Base-by-base conservation (phyloP, 1,140 invertebrate species). In the Antheraea mylitta region DNA sequence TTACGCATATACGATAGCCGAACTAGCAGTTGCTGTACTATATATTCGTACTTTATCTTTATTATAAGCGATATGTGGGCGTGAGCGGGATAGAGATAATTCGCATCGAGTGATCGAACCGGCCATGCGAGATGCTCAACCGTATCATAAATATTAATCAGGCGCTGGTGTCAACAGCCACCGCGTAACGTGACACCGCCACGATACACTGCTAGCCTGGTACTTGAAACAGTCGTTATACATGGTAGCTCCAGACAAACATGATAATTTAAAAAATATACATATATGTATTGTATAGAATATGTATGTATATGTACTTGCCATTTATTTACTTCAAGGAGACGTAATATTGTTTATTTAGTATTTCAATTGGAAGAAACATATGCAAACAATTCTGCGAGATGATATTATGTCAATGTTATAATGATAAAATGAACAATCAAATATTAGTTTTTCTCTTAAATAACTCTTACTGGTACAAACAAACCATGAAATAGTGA, bases 131-230 rank as follows among this genome's bases (percentile, higher is more conserved):
- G 89, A 91, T 91, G 86, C 85, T 89, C 89, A 85, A 82, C 84
- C 86, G 86, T 91, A 91, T 91, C 89, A 91, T 91, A 91, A 91
- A 91, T 91, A 91, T 91, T 91, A 91, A 91, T 91, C 89, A 91
- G 89, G 87, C 89, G 85, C 83, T 91, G 89, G 87, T 91, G 87
- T 91, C 89, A 91, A 91, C 89, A 91, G 89, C 89, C 89, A 91
- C 87, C 86, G 87, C 89, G 89, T 91, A 91, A 91, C 87, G 86
- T 86, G 89, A 91, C 86, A 91, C 86, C 85, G 78, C 81, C 79
- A 81, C 87, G 87, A 91, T 89, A 79, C 86, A 81, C 80, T 91
- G 86, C 75, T 82, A 72, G 83, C 86, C 87, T 91, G 81, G 85
- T 91, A 89, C 86, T 87, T 73, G 68, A 73, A 77, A 71, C 79